A percentile compares a stretch with the other conserved stretches of the same genome.
Evolutionary conservation across 2,113 vertebrate species (phyloP).

Genomic region (Isichthys henryi): DNA sequence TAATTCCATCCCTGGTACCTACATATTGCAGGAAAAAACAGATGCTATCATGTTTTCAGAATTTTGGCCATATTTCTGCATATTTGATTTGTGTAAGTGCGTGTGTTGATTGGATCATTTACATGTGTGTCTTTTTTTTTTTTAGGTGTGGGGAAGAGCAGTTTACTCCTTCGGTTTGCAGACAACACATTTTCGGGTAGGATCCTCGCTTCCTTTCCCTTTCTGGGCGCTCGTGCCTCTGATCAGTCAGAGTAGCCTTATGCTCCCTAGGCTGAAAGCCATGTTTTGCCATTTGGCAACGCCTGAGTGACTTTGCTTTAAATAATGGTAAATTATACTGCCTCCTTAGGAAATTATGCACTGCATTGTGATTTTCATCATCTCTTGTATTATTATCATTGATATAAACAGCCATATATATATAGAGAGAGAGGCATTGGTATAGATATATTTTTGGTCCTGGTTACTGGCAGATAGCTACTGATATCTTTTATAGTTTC

Average conservation of each 20-base stretch:
- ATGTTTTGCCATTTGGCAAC: background rate
- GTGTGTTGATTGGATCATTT: background rate
- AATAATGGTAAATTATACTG: background rate
- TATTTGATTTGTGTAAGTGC: background rate
- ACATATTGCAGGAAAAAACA: background rate
- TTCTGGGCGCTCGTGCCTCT: background rate
- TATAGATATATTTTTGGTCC: background rate
- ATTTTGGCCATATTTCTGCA: background rate
- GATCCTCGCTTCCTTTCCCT: background rate
- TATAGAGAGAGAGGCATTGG: too few species aligned
- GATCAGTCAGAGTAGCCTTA: background rate
- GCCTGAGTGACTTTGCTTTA: background rate
- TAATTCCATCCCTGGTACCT: background rate
- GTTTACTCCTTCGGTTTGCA: slow-evolving; percentile 77
- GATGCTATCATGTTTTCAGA: background rate
- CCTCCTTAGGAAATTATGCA: background rate
- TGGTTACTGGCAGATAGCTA: background rate
- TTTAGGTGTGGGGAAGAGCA: slow-evolving; percentile 82
- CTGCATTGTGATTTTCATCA: background rate
- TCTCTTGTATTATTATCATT: background rate
- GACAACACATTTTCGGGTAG: slow-evolving; percentile 87
- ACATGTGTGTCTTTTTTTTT: slow-evolving; percentile 23
- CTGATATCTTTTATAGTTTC: background rate
- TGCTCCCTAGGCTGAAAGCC: background rate
- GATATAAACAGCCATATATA: background rate